These are phyloP conservation scores for Polypedilum vanderplanki DNA, from an alignment of 1,140 invertebrate genomes.

Conservation along the genomic window DNA sequence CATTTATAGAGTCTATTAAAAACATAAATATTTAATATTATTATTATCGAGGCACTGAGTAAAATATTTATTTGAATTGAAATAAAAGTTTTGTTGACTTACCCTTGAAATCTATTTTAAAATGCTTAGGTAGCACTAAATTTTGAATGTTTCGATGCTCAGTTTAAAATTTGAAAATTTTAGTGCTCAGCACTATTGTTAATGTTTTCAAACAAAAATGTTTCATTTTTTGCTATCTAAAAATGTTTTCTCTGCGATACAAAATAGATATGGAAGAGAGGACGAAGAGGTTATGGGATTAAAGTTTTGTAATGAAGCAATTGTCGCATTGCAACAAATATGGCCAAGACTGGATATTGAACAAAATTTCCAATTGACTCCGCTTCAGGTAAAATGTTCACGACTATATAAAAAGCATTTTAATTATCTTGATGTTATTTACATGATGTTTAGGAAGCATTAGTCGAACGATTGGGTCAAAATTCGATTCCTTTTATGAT, in stretches of 20 bases:
- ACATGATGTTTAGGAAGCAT: conserved; percentile 56
- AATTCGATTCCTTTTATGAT: conserved; percentile 75
- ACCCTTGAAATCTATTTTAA: too few relatives aligned
- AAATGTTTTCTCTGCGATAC: background rate
- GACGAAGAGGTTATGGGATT: conserved; percentile 90
- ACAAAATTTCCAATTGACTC: conserved; percentile 49
- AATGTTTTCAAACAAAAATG: too few relatives aligned
- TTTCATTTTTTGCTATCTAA: too few relatives aligned
- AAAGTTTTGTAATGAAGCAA: conserved; percentile 85
- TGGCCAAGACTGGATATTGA: conserved; percentile 60
- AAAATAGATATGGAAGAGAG: conserved; percentile 71
- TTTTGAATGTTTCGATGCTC: too few relatives aligned
- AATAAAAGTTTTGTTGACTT: too few relatives aligned
- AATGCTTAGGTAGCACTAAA: too few relatives aligned
- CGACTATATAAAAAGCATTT: conserved; percentile 16
- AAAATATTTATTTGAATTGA: too few relatives aligned
- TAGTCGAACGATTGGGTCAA: conserved; percentile 68
- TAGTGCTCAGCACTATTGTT: too few relatives aligned
- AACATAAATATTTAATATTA: too few relatives aligned
- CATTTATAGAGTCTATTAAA: too few relatives aligned
- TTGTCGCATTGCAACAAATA: conserved; percentile 76
- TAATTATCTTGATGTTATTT: conserved; percentile 17
- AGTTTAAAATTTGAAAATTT: too few relatives aligned
- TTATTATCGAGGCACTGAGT: too few relatives aligned
- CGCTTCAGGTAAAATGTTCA: conserved; percentile 62